Percentiles rank a stretch among this genome's conserved stretches.
Evolutionary conservation across 2,888 invertebrate species (phyloP).

Genomic region (Agelastica alni): DNA sequence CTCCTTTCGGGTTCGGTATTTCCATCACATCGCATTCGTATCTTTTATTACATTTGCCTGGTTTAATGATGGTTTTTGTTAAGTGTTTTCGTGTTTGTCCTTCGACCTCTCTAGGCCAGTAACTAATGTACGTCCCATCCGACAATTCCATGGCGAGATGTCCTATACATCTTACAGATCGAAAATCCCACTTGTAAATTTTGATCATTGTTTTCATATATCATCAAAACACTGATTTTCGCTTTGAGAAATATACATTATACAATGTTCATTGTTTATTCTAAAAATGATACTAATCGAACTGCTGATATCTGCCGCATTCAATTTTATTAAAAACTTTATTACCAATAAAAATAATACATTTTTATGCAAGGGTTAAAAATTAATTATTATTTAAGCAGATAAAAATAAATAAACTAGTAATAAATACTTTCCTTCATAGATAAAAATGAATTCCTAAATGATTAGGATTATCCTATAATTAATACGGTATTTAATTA

Average conservation of each 20-base stretch:
- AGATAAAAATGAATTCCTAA: no score
- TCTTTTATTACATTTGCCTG: constrained; percentile 1
- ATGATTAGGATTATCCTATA: no score
- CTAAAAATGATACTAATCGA: background rate
- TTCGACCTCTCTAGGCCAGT: background rate
- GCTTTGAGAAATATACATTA: background rate
- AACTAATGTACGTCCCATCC: constrained; percentile 4
- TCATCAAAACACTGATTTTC: background rate
- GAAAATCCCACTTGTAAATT: constrained; percentile 7
- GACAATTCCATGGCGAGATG: constrained; percentile 4
- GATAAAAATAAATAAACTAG: no score
- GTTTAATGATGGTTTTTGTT: background rate
- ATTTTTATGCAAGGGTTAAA: background rate
- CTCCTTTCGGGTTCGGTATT: background rate
- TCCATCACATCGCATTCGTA: background rate
- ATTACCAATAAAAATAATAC: background rate
- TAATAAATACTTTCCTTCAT: no score
- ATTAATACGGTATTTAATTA: no score
- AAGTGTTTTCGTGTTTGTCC: background rate
- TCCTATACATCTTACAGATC: constrained; percentile 1
- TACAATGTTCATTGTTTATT: background rate
- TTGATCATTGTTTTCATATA: background rate
- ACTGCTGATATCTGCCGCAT: background rate
- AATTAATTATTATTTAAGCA: no score
- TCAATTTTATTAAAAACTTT: background rate